phyloP scores from a whole-genome alignment of 2,797 vertebrate genomes.

The Eleutherodactylus coqui region DNA sequence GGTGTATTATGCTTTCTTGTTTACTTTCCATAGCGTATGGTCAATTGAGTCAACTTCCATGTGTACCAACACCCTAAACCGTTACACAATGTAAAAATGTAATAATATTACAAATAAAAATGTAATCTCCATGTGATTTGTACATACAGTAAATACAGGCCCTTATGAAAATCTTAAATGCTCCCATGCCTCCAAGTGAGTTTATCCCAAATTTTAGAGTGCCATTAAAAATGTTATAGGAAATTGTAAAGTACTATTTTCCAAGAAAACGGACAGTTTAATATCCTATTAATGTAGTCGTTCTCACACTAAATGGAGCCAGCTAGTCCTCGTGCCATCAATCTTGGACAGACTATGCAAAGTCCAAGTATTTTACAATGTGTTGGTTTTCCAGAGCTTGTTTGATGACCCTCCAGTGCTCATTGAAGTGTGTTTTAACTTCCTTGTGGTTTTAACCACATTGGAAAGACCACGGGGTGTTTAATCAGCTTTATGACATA shows the following conservation, averaged over 20 bases:
- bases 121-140: constrained; percentile 5
- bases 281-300: constrained; percentile 52
- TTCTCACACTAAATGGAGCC: constrained; percentile 52
- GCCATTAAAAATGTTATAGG: constrained; percentile 51
- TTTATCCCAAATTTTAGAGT: constrained; percentile 27
- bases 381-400: constrained; percentile 51
- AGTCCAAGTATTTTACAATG: constrained; percentile 59
- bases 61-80: not conserved
- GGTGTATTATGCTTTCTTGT: not conserved
- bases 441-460: constrained; percentile 62
- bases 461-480: constrained; percentile 56
- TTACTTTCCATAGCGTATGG: not conserved
- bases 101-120: constrained; percentile 32
- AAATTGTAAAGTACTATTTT: constrained; percentile 48
- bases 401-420: constrained; percentile 59
- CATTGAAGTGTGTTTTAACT: constrained; percentile 57
- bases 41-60: not conserved
- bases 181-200: not conserved
- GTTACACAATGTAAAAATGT: not conserved
- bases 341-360: constrained; percentile 38
- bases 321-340: constrained; percentile 40
- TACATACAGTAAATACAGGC: constrained; percentile 3
- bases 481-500: constrained; percentile 61
- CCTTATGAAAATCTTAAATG: constrained; percentile 13
- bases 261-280: constrained; percentile 44